phyloP scores from a whole-genome alignment of 23 tunicate species.

The Ascidia mentula region DNA sequence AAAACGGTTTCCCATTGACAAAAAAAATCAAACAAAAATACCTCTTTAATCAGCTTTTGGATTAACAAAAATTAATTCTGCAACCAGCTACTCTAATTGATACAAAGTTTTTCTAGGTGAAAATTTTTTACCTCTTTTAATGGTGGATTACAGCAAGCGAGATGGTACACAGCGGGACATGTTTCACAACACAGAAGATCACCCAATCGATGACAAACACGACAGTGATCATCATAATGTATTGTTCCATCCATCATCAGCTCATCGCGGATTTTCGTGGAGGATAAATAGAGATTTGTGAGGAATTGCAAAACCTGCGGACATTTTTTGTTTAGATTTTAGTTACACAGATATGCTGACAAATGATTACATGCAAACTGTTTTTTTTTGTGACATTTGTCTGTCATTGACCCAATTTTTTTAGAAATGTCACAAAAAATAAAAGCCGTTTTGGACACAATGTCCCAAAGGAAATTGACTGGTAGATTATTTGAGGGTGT shows the following conservation, averaged over 20 bases:
- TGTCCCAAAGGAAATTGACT: too few relatives aligned
- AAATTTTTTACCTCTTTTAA: conserved; percentile 54
- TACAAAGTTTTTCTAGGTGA: too few relatives aligned
- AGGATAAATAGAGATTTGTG: conserved; percentile 56
- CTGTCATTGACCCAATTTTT: too few relatives aligned
- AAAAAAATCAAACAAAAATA: not conserved
- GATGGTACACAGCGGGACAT: conserved; percentile 95
- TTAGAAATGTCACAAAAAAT: too few relatives aligned
- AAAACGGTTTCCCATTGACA: too few relatives aligned
- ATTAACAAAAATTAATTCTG: not conserved
- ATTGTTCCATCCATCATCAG: conserved; percentile 90
- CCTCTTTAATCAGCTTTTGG: not conserved
- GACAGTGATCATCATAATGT: conserved; percentile 88
- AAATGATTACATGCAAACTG: not conserved
- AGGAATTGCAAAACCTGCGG: conserved; percentile 75
- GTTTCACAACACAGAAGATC: conserved; percentile 91
- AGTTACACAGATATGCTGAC: not conserved
- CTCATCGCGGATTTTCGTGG: conserved; percentile 80
- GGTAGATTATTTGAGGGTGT: too few relatives aligned
- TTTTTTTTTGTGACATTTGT: too few relatives aligned
- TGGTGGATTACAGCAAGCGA: conserved; percentile 84
- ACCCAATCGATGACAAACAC: conserved; percentile 85
- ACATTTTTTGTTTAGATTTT: not conserved
- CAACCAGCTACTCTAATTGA: not conserved
- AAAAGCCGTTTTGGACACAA: too few relatives aligned